Conservation (phyloP, 1,140 invertebrate species). For the Drosophila nigrodunni region DNA sequence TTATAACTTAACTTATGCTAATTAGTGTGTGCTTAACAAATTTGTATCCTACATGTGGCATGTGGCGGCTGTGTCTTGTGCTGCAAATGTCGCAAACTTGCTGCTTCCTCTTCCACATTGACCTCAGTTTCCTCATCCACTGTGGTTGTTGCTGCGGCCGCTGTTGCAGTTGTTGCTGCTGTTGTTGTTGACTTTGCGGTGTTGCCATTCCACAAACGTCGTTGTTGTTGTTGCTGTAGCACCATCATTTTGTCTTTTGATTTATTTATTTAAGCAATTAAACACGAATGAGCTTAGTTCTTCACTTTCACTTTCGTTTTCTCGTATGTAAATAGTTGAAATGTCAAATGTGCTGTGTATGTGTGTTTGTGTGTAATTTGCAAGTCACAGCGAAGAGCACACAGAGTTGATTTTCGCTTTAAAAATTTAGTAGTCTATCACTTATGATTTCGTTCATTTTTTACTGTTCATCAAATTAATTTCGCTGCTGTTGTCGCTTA, state of each 20-base stretch:
- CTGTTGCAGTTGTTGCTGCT: constrained; percentile 28
- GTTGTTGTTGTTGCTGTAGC: constrained; percentile 73
- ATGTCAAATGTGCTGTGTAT: constrained; percentile 22
- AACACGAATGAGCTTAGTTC: constrained; percentile 7
- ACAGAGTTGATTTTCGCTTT: constrained; percentile 19
- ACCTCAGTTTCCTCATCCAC: constrained; percentile 34
- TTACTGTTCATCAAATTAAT: background rate
- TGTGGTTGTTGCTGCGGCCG: constrained; percentile 20
- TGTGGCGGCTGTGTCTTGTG: constrained; percentile 1
- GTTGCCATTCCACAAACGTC: constrained; percentile 46
- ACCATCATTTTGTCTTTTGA: constrained; percentile 63
- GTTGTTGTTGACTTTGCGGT: background rate
- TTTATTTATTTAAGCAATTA: background rate
- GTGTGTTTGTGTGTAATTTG: constrained; percentile 31
- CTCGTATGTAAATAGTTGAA: constrained; percentile 11
- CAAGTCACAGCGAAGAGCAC: constrained; percentile 35
- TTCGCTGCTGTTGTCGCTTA: constrained; percentile 4
- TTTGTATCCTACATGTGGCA: constrained; percentile 6
- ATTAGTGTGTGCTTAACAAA: background rate
- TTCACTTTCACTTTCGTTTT: constrained; percentile 36
- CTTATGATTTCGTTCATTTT: constrained; percentile 6
- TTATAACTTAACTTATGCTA: background rate
- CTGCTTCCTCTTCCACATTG: constrained; percentile 7
- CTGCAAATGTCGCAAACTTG: constrained; percentile 1
- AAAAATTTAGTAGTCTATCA: background rate